phyloP scores from a whole-genome alignment of 2,113 vertebrate species.

The Strix uralensis region DNA sequence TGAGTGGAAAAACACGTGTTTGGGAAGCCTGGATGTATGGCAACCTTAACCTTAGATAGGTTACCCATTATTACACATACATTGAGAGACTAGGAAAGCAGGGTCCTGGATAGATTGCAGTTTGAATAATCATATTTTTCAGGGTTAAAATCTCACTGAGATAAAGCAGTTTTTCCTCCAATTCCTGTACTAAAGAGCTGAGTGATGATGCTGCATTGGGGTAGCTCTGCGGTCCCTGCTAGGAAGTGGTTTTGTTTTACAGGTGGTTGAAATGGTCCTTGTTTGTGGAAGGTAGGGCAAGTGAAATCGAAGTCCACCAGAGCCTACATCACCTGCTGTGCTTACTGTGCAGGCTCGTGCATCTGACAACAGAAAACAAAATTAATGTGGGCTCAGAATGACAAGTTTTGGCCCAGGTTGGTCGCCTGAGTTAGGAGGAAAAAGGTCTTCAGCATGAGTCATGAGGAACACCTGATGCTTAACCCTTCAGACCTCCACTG shows the following conservation, averaged over 20 bases:
- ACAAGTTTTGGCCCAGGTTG: neutral
- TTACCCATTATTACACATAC: neutral
- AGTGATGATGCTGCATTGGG: neutral
- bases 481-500: neutral
- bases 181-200: neutral
- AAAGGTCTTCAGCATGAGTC: neutral
- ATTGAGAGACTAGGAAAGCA: neutral
- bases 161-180: neutral
- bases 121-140: neutral
- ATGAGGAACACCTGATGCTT: neutral
- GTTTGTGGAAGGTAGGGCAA: neutral
- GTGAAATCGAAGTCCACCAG: neutral
- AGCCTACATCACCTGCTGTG: neutral
- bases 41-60: neutral
- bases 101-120: neutral
- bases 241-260: neutral
- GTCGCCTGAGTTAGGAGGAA: neutral
- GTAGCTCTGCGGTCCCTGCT: neutral
- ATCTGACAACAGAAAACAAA: neutral
- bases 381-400: neutral
- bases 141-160: neutral
- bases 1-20: neutral
- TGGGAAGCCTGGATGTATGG: neutral
- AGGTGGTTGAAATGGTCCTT: neutral
- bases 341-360: neutral